phyloP scores from a whole-genome alignment of 1,140 invertebrate genomes.

The Thaumetopoea pityocampa region DNA sequence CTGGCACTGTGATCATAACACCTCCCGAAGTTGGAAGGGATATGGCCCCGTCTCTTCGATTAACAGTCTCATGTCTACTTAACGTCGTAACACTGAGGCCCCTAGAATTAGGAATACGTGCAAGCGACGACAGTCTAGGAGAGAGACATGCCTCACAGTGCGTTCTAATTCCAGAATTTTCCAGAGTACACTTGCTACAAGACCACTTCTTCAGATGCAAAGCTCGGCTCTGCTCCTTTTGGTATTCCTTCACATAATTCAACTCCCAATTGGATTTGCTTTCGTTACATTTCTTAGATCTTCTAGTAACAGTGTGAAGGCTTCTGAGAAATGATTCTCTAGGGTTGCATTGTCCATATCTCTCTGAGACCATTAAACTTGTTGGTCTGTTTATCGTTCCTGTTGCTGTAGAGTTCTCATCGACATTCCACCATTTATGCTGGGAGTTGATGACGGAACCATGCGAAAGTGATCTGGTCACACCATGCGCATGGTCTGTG shows the following conservation, averaged over 20 bases:
- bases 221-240: conserved; percentile 59
- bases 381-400: conserved; percentile 59
- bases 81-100: conserved; percentile 68
- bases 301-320: conserved; percentile 62
- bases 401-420: conserved; percentile 45
- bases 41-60: conserved; percentile 54
- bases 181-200: conserved; percentile 85
- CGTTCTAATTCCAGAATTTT: conserved; percentile 80
- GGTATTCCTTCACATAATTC: conserved; percentile 67
- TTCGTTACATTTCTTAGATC: conserved; percentile 58
- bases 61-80: conserved; percentile 58
- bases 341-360: conserved; percentile 53
- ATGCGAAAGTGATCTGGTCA: conserved; percentile 68
- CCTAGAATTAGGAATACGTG: conserved; percentile 57
- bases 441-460: conserved; percentile 68
- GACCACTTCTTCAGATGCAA: conserved; percentile 78
- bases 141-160: conserved; percentile 82
- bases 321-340: conserved; percentile 62
- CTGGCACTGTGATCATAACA: conserved; percentile 67
- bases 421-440: conserved; percentile 61
- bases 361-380: conserved; percentile 64
- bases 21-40: conserved; percentile 61
- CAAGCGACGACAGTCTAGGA: conserved; percentile 52
- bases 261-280: conserved; percentile 71
- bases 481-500: conserved; percentile 59